Base-by-base conservation (phyloP, 2,797 vertebrate species). In the Odontamblyopus rebecca region DNA sequence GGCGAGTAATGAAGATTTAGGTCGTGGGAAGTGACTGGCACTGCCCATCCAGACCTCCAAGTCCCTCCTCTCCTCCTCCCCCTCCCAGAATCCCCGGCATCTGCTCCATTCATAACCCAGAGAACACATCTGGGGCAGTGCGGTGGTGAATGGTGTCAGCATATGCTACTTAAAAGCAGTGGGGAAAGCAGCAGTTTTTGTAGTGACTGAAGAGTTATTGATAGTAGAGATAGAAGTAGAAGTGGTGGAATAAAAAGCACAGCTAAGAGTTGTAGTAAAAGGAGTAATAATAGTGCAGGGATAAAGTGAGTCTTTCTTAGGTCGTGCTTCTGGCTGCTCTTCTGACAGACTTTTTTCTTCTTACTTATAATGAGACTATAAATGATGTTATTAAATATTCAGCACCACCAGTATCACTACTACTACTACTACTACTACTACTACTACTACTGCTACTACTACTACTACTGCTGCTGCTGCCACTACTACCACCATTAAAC, bases 1-100 rank as follows among this genome's bases (percentile, higher is more conserved):
- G 75, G 74, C 72, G 89, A 84, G 67, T 76, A 81, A 87, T 84
- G 67, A 86, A 86, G 81, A 90, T 87, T 89, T 84, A 79, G 80
- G 78, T 82, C 72, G 77, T 86, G 75, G 84, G 86, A 90, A 88
- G 78, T 76, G 82, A 88, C 80, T 76, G 82, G 74, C 68, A 27
- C 71, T 44, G 66, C 57, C 50, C 27, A 56, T 29, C 63, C 30
- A 53, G 56, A 53, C 35, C 61, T 15, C 68, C 53, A 26, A 27
- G 51, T 12, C 63, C 30, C 32, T 6, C 1, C 32, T 23, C 32
- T 6, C 32, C 32, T 6, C 32, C 32, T 32, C 30, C 30, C 5
- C 30, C 64, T 44, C 48, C 67, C 11, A 63, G 56, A 75, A 70
- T 74, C 68, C 57, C 66, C 69, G 74, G 84, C 86, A 85, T 86